Base-by-base conservation (phyloP, 1,140 invertebrate species). In the Polypedilum vanderplanki region DNA sequence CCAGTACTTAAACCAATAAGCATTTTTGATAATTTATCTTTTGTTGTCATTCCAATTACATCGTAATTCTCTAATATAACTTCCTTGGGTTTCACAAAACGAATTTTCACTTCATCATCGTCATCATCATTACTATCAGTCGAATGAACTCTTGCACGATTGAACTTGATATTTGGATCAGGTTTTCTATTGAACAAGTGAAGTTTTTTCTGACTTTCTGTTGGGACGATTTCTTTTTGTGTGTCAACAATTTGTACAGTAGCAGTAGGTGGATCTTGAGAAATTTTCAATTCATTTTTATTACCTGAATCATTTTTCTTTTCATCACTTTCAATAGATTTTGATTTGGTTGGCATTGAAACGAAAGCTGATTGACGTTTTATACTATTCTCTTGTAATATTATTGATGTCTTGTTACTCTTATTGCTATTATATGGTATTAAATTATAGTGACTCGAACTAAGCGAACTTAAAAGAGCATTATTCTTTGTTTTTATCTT, bases 1-100 rank as follows among this genome's bases (percentile, higher is more conserved):
- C 65, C 65, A 18, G 17, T 9, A 20, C 17, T 70, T 20, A 70
- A 22, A 7, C 65, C 65, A 0, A 10, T 20, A 2, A 70, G 5
- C 65, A 70, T 70, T 70, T 70, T 70, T 18, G 15, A 18, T 3
- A 70, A 18, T 20, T 70, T 70, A 18, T 22, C 65, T 70, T 70
- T 18, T 20, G 7, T 17, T 18, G 18, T 18, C n/a, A 18, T 10
- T 18, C 17, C 18, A 9, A 70, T 70, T 9, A 70, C 20, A 10
- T 70, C 65, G 9, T 70, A 20, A 70, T 70, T 22, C 18, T 70
- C 65, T 18, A 20, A 22, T 3, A 22, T 9, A 9, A 18, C 18
- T 12, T 70, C 65, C 18, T 22, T 18, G 1, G 65, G 65, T 20
- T 70, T 70, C 10, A 70, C 65, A 18, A 70, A 70, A 18, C 20